Percentiles rank a stretch among this genome's conserved stretches.
Conservation (phyloP, 2,113 vertebrate genomes). For the Vulpes lagopus region DNA sequence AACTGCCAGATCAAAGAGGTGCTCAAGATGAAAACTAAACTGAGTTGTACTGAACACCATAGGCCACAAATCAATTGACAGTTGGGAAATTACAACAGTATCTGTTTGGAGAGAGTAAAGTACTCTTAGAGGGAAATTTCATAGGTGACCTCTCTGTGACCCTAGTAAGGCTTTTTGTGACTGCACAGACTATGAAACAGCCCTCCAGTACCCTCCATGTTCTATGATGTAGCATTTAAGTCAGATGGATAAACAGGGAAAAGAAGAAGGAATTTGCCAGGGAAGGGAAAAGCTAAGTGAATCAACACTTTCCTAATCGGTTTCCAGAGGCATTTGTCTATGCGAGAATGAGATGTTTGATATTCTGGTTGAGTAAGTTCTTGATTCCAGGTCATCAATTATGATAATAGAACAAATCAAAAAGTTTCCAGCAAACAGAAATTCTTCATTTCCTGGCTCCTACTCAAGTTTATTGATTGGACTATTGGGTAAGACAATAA, state of each 20-base stretch:
- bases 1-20: not conserved
- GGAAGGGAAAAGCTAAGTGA: slow-evolving; percentile 51
- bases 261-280: not conserved
- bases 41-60: not conserved
- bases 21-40: not conserved
- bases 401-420: slow-evolving; percentile 84
- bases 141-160: not conserved
- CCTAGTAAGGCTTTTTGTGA: not conserved
- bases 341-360: slow-evolving; percentile 70
- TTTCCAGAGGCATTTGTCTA: slow-evolving; percentile 65
- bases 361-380: slow-evolving; percentile 79
- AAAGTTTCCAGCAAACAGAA: slow-evolving; percentile 82
- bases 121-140: not conserved
- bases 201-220: not conserved
- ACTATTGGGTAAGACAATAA: slow-evolving; percentile 69
- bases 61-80: not conserved
- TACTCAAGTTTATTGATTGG: slow-evolving; percentile 80
- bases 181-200: not conserved
- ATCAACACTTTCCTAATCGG: slow-evolving; percentile 66
- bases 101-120: not conserved
- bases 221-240: not conserved
- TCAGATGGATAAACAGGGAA: not conserved
- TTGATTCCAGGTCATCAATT: slow-evolving; percentile 82
- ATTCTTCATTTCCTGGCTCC: slow-evolving; percentile 78
- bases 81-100: not conserved